phyloP scores from a whole-genome alignment of 2,797 vertebrate genomes.

The Carcharodon carcharias region DNA sequence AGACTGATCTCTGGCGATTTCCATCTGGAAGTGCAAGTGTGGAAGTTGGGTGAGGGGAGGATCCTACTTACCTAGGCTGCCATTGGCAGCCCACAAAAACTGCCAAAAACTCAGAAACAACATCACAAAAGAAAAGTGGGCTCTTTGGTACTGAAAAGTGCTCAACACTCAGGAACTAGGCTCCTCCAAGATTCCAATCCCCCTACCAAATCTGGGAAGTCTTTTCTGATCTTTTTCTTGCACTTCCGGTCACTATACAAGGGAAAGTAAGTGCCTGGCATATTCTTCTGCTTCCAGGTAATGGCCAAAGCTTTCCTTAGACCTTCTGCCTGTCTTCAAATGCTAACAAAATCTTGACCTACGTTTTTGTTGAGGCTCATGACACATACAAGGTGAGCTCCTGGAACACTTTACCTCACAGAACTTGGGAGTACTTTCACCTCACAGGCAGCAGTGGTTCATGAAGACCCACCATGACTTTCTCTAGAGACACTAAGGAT shows the following conservation, averaged over 20 bases:
- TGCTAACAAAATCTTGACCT: background rate
- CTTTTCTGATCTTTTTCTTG: background rate
- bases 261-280: background rate
- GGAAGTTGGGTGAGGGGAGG: background rate
- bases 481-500: background rate
- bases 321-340: background rate
- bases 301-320: background rate
- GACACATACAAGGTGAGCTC: background rate
- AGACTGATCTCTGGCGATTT: background rate
- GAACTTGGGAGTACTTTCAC: background rate
- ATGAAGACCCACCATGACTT: background rate
- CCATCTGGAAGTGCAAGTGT: background rate
- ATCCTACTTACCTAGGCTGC: background rate
- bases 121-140: background rate
- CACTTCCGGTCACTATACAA: background rate
- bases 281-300: background rate
- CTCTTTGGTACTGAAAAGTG: background rate
- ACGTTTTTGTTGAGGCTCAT: background rate
- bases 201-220: background rate
- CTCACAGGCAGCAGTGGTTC: background rate
- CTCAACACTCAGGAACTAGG: background rate
- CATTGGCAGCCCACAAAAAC: background rate
- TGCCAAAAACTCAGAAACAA: background rate
- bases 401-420: background rate
- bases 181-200: background rate